phyloP scores from a whole-genome alignment of 1,140 invertebrate species.

The Trichoplusia ni region DNA sequence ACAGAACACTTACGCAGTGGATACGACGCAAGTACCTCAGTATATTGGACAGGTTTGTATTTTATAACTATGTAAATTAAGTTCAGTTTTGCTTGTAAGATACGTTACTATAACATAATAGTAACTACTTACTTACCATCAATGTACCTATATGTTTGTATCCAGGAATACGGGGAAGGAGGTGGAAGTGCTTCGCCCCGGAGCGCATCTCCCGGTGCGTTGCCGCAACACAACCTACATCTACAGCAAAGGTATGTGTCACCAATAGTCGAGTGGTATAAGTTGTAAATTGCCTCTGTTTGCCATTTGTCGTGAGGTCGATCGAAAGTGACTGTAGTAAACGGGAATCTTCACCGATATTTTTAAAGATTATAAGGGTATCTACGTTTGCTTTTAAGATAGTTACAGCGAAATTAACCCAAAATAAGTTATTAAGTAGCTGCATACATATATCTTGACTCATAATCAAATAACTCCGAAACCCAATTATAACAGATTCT shows the following conservation, averaged over 20 bases:
- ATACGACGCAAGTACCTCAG: constrained; percentile 69
- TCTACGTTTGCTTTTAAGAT: no score
- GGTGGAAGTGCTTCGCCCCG: constrained; percentile 71
- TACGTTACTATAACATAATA: background rate
- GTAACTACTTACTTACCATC: background rate
- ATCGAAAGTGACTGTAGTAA: no score
- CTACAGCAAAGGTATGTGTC: constrained; percentile 71
- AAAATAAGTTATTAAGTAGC: no score
- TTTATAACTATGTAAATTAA: background rate
- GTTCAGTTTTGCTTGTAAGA: background rate
- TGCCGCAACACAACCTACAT: constrained; percentile 74
- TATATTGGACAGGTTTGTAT: constrained; percentile 57
- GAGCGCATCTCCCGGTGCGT: constrained; percentile 66
- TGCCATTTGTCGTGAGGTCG: no score
- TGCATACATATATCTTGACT: no score
- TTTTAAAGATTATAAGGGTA: no score
- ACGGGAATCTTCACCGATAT: no score
- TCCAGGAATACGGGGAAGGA: constrained; percentile 72
- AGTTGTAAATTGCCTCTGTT: no score
- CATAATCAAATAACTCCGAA: no score
- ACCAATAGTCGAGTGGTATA: no score
- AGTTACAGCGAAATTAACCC: no score
- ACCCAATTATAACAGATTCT: no score
- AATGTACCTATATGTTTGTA: background rate
- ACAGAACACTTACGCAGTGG: constrained; percentile 74